Conservation (phyloP, 1,140 invertebrate genomes). For the Bombus vancouverensis region DNA sequence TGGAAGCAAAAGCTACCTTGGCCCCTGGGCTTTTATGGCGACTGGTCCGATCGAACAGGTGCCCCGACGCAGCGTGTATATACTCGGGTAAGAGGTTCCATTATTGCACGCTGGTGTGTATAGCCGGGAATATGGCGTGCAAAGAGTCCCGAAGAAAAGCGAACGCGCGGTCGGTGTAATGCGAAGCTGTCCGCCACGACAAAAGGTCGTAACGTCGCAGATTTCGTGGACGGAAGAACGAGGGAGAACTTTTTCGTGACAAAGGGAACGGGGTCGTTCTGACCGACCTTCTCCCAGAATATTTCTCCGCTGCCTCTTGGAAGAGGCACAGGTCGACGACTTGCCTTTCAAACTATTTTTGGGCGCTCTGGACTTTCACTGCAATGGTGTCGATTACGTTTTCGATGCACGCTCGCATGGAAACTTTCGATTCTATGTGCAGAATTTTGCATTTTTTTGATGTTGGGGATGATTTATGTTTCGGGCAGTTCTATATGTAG, state of each 20-base stretch:
- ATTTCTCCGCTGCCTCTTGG: not conserved
- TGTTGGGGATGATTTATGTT: not conserved
- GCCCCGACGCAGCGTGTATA: conserved; percentile 54
- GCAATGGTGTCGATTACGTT: not conserved
- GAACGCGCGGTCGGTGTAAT: conserved; percentile 4
- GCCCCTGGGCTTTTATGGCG: conserved; percentile 71
- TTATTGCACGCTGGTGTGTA: conserved; percentile 59
- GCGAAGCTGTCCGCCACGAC: conserved; percentile 27
- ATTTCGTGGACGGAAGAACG: not conserved
- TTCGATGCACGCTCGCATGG: too few species aligned
- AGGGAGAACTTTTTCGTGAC: conserved; percentile 13
- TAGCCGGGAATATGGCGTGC: conserved; percentile 37
- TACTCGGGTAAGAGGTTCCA: conserved; percentile 63
- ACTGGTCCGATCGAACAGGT: conserved; percentile 76
- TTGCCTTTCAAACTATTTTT: conserved; percentile 17
- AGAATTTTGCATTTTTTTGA: not conserved
- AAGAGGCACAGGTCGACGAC: conserved; percentile 21
- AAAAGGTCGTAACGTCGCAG: conserved; percentile 58
- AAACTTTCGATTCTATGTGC: not conserved
- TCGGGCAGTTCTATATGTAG: too few species aligned
- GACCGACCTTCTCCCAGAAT: conserved; percentile 4
- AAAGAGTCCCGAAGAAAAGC: conserved; percentile 60
- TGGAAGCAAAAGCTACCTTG: conserved; percentile 70
- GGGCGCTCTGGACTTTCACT: not conserved
- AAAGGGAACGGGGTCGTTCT: conserved; percentile 51